Conservation (phyloP, 2,888 invertebrate species). For the Stenodera caucasica region DNA sequence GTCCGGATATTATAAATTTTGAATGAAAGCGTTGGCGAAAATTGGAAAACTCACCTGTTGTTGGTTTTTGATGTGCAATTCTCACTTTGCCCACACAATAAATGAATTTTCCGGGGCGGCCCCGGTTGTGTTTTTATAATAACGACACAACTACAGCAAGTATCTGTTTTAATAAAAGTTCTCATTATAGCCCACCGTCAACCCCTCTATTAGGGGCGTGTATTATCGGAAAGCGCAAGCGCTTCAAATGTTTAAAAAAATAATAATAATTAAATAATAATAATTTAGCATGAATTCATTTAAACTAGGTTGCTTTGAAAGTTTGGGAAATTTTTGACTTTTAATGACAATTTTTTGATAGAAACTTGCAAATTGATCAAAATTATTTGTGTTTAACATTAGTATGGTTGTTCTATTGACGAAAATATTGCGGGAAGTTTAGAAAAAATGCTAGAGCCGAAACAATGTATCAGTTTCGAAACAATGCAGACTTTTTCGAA, state of each 20-base stretch:
- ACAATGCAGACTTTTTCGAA: slow-evolving; percentile 85
- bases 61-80: too few relatives aligned
- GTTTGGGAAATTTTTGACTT: slow-evolving; percentile 40
- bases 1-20: too few relatives aligned
- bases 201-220: slow-evolving; percentile 33
- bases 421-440: too few relatives aligned
- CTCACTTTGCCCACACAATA: too few relatives aligned
- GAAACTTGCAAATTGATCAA: slow-evolving; percentile 35
- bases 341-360: slow-evolving; percentile 38
- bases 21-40: too few relatives aligned
- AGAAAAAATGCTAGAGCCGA: too few relatives aligned
- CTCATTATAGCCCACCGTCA: slow-evolving; percentile 39
- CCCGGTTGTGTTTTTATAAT: slow-evolving; percentile 18
- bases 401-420: too few relatives aligned
- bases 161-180: slow-evolving; percentile 46
- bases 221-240: slow-evolving; percentile 32
- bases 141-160: slow-evolving; percentile 36
- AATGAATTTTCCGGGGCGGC: not conserved
- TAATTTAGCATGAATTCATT: too few relatives aligned
- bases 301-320: not conserved
- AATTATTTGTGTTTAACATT: slow-evolving; percentile 40
- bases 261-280: too few relatives aligned
- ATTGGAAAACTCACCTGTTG: slow-evolving; percentile 30
- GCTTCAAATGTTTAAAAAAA: slow-evolving; percentile 25
- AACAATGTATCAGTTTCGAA: slow-evolving; percentile 75